These are phyloP conservation scores for Apamea sordens DNA, from an alignment of 2,888 invertebrate genomes.

Conservation along the genomic window DNA sequence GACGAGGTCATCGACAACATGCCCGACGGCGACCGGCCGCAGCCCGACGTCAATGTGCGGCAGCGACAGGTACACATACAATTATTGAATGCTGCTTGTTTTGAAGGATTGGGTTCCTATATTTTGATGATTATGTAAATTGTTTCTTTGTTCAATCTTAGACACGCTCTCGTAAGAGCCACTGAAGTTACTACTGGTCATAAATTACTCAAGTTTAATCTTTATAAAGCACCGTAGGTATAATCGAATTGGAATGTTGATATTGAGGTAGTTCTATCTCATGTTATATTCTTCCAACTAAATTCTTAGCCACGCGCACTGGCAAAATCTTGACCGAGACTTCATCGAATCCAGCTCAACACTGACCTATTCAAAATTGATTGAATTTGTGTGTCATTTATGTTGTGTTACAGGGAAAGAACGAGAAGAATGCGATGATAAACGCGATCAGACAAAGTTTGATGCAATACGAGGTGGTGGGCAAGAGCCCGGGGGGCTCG, in stretches of 20 bases:
- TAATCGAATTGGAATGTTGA: constrained; percentile 11
- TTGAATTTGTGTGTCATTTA: constrained; percentile 49
- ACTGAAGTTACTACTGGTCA: constrained; percentile 1
- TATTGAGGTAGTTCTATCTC: not conserved
- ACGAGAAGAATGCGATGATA: constrained; percentile 93
- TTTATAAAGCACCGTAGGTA: constrained; percentile 21
- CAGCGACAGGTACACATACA: constrained; percentile 65
- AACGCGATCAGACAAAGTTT: constrained; percentile 97
- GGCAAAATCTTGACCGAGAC: not conserved
- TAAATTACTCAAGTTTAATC: constrained; percentile 15
- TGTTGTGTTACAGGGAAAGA: constrained; percentile 86
- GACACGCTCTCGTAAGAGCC: constrained; percentile 12
- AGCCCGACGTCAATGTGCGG: constrained; percentile 77
- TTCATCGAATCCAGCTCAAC: not conserved
- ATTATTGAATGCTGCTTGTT: not conserved
- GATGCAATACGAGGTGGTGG: constrained; percentile 95
- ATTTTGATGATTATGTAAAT: constrained; percentile 18
- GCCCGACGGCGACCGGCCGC: constrained; percentile 90
- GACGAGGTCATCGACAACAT: constrained; percentile 96
- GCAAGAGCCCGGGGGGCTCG: constrained; percentile 90
- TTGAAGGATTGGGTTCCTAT: not conserved
- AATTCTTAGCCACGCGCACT: not conserved
- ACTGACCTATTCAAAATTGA: not conserved
- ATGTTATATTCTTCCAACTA: not conserved
- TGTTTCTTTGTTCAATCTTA: constrained; percentile 29